These are phyloP conservation scores for Echeneis naucrates DNA, from an alignment of 2,797 vertebrate genomes.

Conservation along the genomic window DNA sequence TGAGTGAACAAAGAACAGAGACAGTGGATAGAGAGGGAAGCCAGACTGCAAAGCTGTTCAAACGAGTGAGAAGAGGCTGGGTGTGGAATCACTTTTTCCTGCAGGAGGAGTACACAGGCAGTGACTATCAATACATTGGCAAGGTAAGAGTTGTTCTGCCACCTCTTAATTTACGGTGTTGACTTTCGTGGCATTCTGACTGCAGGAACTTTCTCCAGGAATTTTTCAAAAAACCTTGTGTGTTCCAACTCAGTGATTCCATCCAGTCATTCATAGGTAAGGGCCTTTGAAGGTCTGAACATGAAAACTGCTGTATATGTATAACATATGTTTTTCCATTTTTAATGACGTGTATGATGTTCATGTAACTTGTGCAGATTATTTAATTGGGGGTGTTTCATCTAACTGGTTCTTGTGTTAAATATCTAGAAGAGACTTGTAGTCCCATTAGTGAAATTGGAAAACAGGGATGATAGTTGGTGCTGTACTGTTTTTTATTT, in stretches of 20 bases:
- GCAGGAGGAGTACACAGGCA: slow-evolving; percentile 95
- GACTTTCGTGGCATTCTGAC: too few relatives aligned
- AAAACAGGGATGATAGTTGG: slow-evolving; percentile 27
- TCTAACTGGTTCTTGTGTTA: slow-evolving; percentile 31
- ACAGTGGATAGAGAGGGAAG: background rate
- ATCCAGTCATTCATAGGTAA: slow-evolving; percentile 1
- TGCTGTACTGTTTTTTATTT: slow-evolving; percentile 50
- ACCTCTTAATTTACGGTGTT: too few relatives aligned
- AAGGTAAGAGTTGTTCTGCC: slow-evolving; percentile 84
- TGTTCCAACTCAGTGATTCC: too few relatives aligned
- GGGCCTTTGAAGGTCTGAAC: background rate
- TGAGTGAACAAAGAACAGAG: slow-evolving; percentile 79
- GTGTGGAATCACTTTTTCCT: slow-evolving; percentile 99
- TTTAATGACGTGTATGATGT: slow-evolving; percentile 19
- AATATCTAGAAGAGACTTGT: slow-evolving; percentile 33
- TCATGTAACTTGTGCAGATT: background rate
- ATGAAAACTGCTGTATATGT: slow-evolving; percentile 9
- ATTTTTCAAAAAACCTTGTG: too few relatives aligned
- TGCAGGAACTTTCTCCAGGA: too few relatives aligned
- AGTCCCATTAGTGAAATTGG: slow-evolving; percentile 48
- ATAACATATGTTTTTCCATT: background rate
- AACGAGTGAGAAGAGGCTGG: slow-evolving; percentile 93
- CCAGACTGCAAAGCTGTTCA: slow-evolving; percentile 67
- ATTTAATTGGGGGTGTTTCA: slow-evolving; percentile 12
- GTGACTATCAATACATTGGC: slow-evolving; percentile 94